Percentiles rank a stretch among this genome's conserved stretches.
Conservation (phyloP, 1,140 invertebrate species). For the Drosophila takahashii region DNA sequence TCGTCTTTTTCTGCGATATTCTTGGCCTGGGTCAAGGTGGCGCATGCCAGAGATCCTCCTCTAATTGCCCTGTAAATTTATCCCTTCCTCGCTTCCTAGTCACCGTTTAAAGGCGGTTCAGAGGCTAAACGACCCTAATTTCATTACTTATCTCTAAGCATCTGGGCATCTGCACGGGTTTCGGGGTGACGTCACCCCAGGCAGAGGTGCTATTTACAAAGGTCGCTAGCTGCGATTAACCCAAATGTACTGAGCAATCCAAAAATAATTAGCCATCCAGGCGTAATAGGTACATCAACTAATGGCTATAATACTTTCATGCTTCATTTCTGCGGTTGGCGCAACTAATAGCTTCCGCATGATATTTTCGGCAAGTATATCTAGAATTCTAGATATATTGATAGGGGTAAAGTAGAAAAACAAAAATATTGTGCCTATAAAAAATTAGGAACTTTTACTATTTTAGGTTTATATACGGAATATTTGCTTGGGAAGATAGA, state of each 20-base stretch:
- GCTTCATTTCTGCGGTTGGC: conserved; percentile 70
- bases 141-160: conserved; percentile 4
- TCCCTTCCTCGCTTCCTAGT: conserved; percentile 2
- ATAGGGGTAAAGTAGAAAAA: not conserved
- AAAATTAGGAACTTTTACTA: not conserved
- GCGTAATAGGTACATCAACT: conserved; percentile 8
- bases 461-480: not conserved
- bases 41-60: conserved; percentile 27
- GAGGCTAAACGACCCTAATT: conserved; percentile 14
- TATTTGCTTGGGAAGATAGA: no score
- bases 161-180: conserved; percentile 11
- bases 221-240: conserved; percentile 21
- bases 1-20: conserved; percentile 35
- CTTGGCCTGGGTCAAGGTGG: conserved; percentile 45
- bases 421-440: no score
- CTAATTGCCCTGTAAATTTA: conserved; percentile 2
- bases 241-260: conserved; percentile 49
- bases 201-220: conserved; percentile 24
- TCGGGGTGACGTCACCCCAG: conserved; percentile 22
- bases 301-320: conserved; percentile 61
- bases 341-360: conserved; percentile 55
- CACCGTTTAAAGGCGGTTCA: conserved; percentile 10
- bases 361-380: conserved; percentile 13
- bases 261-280: conserved; percentile 54
- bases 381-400: conserved; percentile 21